phyloP scores from a whole-genome alignment of 2,797 vertebrate species.

The Macroramphosus scolopax region DNA sequence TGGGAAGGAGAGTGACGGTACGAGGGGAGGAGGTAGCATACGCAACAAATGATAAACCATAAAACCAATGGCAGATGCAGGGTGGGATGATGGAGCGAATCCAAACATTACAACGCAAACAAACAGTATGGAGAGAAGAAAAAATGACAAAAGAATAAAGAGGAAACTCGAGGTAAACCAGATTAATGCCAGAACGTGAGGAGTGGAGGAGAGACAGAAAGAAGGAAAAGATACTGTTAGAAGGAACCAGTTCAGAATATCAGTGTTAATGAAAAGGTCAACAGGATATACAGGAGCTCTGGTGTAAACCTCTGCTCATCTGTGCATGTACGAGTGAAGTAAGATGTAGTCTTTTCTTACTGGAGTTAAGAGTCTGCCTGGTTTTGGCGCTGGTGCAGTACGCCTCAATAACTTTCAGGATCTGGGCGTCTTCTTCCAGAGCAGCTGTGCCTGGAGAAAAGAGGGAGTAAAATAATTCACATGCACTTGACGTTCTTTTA shows the following conservation, averaged over 20 bases:
- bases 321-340: constrained; percentile 5
- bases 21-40: constrained; percentile 35
- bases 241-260: constrained; percentile 60
- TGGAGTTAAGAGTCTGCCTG: constrained; percentile 97
- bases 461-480: neutral
- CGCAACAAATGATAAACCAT: constrained; percentile 80
- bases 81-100: constrained; percentile 76
- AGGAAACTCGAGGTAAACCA: constrained; percentile 38
- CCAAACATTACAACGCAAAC: constrained; percentile 73
- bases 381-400: constrained; percentile 99
- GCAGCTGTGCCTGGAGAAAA: constrained; percentile 88
- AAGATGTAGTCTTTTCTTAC: constrained; percentile 79
- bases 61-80: constrained; percentile 75
- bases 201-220: constrained; percentile 69
- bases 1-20: constrained; percentile 25
- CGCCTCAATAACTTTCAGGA: constrained; percentile 98
- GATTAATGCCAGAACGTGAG: constrained; percentile 47
- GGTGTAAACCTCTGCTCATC: constrained; percentile 6
- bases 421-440: constrained; percentile 97
- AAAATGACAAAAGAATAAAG: constrained; percentile 26
- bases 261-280: constrained; percentile 55
- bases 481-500: neutral
- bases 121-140: constrained; percentile 74
- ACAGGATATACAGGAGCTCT: constrained; percentile 1
- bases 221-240: constrained; percentile 72